Evolutionary conservation across 1,140 invertebrate species (phyloP).

Genomic region (Lasioglossum albipes): DNA sequence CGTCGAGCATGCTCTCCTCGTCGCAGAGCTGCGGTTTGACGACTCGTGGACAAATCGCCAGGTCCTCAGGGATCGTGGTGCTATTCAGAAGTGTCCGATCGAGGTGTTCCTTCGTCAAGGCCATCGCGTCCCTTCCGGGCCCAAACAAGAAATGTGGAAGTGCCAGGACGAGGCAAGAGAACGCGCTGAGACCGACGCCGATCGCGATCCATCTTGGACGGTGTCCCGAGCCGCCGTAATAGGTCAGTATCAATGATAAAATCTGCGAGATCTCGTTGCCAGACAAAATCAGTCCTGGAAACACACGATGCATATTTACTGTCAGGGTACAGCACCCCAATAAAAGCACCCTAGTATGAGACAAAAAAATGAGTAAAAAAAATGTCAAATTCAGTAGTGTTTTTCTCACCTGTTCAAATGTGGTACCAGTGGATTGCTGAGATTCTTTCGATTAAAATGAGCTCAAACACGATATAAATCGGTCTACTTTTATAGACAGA

Average conservation of each 20-base stretch:
- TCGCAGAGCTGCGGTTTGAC: constrained; percentile 75
- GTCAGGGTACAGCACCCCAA: no score
- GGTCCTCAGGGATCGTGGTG: constrained; percentile 52
- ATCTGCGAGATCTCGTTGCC: constrained; percentile 88
- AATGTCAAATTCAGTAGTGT: no score
- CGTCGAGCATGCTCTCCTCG: constrained; percentile 74
- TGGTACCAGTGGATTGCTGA: no score
- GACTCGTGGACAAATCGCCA: constrained; percentile 67
- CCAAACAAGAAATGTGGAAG: constrained; percentile 87
- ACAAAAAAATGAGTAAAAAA: no score
- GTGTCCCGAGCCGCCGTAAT: constrained; percentile 82
- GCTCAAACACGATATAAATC: no score
- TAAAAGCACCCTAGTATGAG: no score
- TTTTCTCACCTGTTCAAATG: no score
- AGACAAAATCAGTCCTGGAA: constrained; percentile 84
- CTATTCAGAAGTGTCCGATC: constrained; percentile 71
- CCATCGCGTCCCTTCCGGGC: constrained; percentile 80
- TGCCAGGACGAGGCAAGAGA: constrained; percentile 84
- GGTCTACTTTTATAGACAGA: no score
- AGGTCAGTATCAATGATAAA: constrained; percentile 82
- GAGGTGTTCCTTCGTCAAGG: constrained; percentile 77
- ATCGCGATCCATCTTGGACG: constrained; percentile 84
- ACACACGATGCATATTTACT: neutral
- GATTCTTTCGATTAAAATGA: no score
- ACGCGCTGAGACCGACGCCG: constrained; percentile 83